Conservation (phyloP, 2,113 vertebrate species). For the Aspiorhynchus laticeps region DNA sequence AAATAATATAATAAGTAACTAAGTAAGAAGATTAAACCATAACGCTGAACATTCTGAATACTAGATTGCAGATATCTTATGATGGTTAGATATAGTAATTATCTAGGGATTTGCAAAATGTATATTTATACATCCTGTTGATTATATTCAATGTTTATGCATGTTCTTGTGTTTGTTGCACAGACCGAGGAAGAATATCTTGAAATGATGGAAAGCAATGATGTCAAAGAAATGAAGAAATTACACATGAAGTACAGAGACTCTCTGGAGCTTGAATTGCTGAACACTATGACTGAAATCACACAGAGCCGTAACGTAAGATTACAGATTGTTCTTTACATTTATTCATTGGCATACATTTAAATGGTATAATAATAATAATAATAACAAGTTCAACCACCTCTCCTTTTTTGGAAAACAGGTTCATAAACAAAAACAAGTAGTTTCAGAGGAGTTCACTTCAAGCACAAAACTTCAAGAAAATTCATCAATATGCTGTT, state of each 20-base stretch:
- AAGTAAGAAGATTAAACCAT: not conserved
- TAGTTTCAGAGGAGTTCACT: not conserved
- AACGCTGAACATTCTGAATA: not conserved
- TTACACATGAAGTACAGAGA: not conserved
- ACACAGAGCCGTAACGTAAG: not conserved
- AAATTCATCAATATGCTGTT: not conserved
- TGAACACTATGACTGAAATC: not conserved
- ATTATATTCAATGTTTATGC: not conserved
- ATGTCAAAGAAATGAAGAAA: constrained; percentile 27
- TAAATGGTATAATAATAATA: not conserved
- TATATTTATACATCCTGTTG: not conserved
- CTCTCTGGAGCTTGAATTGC: not conserved
- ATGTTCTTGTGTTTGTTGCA: not conserved
- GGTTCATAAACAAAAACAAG: not conserved
- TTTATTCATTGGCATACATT: not conserved
- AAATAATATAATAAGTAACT: no score
- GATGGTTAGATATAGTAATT: not conserved
- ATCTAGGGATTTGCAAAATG: not conserved
- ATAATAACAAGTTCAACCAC: not conserved
- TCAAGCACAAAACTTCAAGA: not conserved
- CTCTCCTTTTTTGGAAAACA: not conserved
- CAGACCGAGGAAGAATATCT: constrained; percentile 45
- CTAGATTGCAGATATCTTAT: not conserved
- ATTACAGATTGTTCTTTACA: not conserved
- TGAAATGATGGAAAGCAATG: constrained; percentile 34